Conservation (phyloP, 2,797 vertebrate genomes). For the Perodicticus potto region DNA sequence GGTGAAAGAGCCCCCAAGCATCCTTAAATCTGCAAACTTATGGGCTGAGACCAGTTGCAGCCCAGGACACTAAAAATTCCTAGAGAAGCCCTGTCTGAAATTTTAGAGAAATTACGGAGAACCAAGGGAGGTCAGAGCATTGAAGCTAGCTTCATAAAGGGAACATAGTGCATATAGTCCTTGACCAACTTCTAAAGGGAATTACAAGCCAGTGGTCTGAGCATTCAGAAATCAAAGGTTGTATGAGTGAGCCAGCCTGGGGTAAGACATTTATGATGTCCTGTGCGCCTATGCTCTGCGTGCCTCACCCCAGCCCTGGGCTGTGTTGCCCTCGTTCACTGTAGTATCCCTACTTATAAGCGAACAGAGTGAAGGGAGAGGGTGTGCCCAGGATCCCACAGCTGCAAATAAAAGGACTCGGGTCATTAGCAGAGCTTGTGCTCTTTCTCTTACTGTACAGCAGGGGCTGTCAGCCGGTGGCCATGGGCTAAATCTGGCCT, state of each 20-base stretch:
- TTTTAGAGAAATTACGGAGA: background rate
- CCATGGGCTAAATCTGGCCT: background rate
- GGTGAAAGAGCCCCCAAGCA: background rate
- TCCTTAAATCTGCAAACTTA: background rate
- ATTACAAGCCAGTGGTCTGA: background rate
- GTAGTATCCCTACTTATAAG: too few relatives aligned
- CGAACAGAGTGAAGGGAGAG: background rate
- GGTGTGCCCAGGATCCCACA: background rate
- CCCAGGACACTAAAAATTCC: background rate
- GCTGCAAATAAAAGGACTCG: background rate
- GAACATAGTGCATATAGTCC: background rate
- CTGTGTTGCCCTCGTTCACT: accelerated
- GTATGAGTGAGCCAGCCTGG: background rate
- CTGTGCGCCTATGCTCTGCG: too few relatives aligned
- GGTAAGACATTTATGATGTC: background rate
- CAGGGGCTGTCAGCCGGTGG: background rate
- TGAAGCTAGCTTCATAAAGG: background rate
- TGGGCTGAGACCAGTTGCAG: background rate
- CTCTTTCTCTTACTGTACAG: background rate
- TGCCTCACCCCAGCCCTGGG: background rate
- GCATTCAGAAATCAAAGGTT: background rate
- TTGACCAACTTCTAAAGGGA: background rate
- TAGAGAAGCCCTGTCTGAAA: background rate
- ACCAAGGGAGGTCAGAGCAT: background rate
- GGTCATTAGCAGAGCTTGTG: background rate